Evolutionary conservation across 2,113 vertebrate species (phyloP), one percentile per base, ranked within the genome.

Genomic region (Bothrops jararaca): DNA sequence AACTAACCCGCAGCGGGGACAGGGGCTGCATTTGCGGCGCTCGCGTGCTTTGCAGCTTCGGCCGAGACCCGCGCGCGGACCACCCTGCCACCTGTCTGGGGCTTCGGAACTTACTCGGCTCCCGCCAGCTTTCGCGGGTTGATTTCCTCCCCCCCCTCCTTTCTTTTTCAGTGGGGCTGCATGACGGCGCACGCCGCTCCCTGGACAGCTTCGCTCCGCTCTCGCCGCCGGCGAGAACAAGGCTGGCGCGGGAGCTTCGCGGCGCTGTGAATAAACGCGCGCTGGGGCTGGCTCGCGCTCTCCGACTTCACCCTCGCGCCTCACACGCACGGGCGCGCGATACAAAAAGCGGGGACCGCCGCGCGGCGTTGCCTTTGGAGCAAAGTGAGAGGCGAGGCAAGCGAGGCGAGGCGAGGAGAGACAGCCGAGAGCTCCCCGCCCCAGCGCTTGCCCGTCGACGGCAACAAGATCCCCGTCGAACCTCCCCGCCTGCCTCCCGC

Each of bases 371-470:
- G 23, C 42, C 34, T 29, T 94, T 92, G 93, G 7, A 90, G 94
- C 94, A 34, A 96, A 97, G 97, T 95, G 97, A 95, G 97, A 97
- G 95, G n/a, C n/a, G n/a, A n/a, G 97, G 97, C 97, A 97, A 97
- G 97, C 97, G 96, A 93, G 29, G 97, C 97, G 96, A 93, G 29
- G 96, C 97, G 1, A 97, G 94, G 97, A 96, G 92, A 94, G 97
- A 11, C 85, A 86, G 5, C 26, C 15, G 24, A n/a, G 39, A 24
- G 39, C 5, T 2, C 12, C 54, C 56, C n/a, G 10, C n/a, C 39
- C 12, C 11, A 10, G 12, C 58, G 7, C 74, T 9, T 22, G 18
- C 18, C 18, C 69, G 69, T 80, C 69, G 34, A 80, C 69, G 34
- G 13, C 48, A 7, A 20, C 56, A 3, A n/a, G 64, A 29, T 9